A percentile compares a stretch with the other conserved stretches of the same genome.
Evolutionary conservation across 1,140 invertebrate species (phyloP).

Genomic region (Drosophila trapezifrons): DNA sequence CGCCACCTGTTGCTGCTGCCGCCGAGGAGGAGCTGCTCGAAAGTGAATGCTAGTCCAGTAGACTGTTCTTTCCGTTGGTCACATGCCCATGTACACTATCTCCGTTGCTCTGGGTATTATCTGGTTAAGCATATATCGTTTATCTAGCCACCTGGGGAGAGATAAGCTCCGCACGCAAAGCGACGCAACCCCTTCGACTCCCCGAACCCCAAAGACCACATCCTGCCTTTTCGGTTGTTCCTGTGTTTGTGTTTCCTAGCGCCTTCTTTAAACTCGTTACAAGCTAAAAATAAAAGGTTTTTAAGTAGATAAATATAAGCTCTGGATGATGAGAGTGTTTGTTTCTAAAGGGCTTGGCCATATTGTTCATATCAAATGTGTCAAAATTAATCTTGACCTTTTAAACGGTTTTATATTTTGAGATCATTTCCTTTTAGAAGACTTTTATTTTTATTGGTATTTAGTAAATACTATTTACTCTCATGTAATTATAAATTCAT

Average conservation of each 20-base stretch:
- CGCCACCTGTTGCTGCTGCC: conserved; percentile 12
- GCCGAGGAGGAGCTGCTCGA: conserved; percentile 74
- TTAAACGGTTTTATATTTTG: not conserved
- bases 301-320: conserved; percentile 14
- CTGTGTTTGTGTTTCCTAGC: conserved; percentile 16
- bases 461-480: no score
- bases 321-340: not conserved
- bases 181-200: not conserved
- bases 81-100: conserved; percentile 21
- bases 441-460: not conserved
- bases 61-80: conserved; percentile 13
- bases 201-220: conserved; percentile 2
- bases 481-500: not conserved
- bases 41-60: conserved; percentile 68
- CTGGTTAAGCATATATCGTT: conserved; percentile 34
- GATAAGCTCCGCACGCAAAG: conserved; percentile 49
- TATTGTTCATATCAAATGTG: not conserved
- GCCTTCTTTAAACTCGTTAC: conserved; percentile 2
- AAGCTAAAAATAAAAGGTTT: conserved; percentile 29
- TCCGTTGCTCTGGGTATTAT: conserved; percentile 22
- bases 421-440: not conserved
- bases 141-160: conserved; percentile 15
- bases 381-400: not conserved
- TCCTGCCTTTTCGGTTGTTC: conserved; percentile 38
- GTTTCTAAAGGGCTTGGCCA: not conserved